Evolutionary conservation across 2,888 invertebrate genomes (phyloP), one percentile per base, ranked within the genome.

Genomic region (Drosophila infuscata): DNA sequence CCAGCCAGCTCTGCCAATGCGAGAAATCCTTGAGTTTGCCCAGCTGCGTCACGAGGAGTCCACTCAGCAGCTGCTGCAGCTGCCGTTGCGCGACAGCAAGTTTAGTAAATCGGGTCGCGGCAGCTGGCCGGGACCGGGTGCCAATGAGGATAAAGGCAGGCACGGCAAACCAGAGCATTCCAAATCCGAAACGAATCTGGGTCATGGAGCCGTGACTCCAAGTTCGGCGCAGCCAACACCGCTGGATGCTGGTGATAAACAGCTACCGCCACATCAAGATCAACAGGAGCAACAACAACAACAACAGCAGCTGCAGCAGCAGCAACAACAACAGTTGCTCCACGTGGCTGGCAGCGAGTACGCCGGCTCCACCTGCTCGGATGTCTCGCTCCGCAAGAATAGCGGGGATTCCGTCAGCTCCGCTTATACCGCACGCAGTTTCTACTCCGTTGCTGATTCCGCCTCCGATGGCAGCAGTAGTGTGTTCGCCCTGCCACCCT

Each of bases 61-160:
- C 32, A 36, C 76, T 20, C 57, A 85, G 41, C 87, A 91, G 43
- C 76, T 94, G 82, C 52, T 93, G 36, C 91, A 94, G 77, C 82
- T 92, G 53, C 92, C 94, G 52, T 62, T 89, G 20, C 94, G 96
- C 46, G 97, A 97, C 88, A 95, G 95, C 0, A 97, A 97, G 90
- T 95, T 96, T 41, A 95, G 95, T 0, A 97, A 97, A 92, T 41
- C 83, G 0, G 96, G 97, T 0, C 94, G 97, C 54, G 97, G 97
- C 0, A 97, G 97, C 4, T 97, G 97, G 97, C 97, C 97, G 0
- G 97, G 97, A 0, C 97, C 97, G 0, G 94, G 94, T 0, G 90
- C 90, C 17, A 89, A 81, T 15, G 87, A 87, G 29, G 76, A 68
- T 38, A 33, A 15, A 2, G 74, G 74, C 0, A 63, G 74, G 3